Evolutionary conservation across 1,140 invertebrate species (phyloP), one percentile per base, ranked within the genome.

Genomic region (Camponotus vicinus): DNA sequence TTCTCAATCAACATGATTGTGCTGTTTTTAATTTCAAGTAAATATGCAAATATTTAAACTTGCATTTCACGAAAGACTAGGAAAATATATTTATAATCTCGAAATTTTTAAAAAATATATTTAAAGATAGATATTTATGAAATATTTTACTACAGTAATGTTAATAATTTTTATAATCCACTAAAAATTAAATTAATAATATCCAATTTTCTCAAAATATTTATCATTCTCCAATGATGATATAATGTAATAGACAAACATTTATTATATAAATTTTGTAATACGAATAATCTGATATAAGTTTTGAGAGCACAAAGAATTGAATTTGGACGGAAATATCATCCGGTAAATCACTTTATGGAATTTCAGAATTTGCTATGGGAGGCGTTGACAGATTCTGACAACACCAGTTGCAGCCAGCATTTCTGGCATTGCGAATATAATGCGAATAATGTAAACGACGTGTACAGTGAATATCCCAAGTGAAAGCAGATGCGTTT

Each of bases 401-500:
- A 82, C 66, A 82, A 59, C 67, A 66, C 67, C 18, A 27, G 79
- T 59, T 73, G 55, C 55, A 61, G 37, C 52, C 67, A 82, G 37
- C 67, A 49, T 75, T 75, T 73, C 79, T 49, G 27, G 13, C 32
- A 61, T 73, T 21, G 40, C 69, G 55, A 83, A 61, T 45, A 82
- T 73, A 82, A 82, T 37, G 37, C 32, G 79, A 82, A 83, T 83
- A 61, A 83, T 73, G 55, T 73, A 61, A 61, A 61, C 40, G 55
- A 83, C 69, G n/a, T 61, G 55, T 61, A 75, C 52, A 73, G 40
- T 11, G 40, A 37, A 59, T 63, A 37, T 70, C 55, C 32, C 79
- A 73, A 73, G 79, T 75, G 40, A 75, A 83, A 83, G 69, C 79
- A 75, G 79, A 75, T 75, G 79, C 40, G 27, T 83, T 82, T 83